Evolutionary conservation across 2,113 vertebrate species (phyloP).

Genomic region (Sinocyclocheilus grahami): DNA sequence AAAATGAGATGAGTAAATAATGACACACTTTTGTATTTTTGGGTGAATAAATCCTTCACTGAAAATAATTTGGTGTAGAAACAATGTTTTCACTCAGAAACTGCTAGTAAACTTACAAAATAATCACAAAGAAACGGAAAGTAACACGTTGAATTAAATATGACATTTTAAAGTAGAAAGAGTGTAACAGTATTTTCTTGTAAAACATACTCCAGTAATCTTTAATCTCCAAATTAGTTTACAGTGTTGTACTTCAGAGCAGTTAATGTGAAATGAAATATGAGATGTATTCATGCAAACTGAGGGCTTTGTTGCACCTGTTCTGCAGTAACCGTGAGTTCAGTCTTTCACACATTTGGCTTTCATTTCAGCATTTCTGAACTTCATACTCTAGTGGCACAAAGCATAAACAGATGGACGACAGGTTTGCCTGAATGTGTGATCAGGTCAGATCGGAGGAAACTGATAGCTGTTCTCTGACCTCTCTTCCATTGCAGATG

Average conservation of each 20-base stretch:
- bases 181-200: background rate
- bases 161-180: background rate
- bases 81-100: background rate
- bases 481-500: slow-evolving; percentile 78
- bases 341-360: background rate
- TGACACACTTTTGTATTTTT: background rate
- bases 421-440: background rate
- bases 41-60: background rate
- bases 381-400: background rate
- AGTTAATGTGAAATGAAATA: background rate
- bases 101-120: background rate
- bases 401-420: background rate
- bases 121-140: background rate
- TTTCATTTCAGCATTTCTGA: background rate
- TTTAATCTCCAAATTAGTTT: background rate
- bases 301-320: background rate
- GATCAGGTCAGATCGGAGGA: background rate
- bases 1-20: background rate
- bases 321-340: background rate
- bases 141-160: background rate
- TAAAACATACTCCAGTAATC: too few species aligned
- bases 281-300: background rate
- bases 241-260: background rate
- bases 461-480: slow-evolving; percentile 22
- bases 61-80: background rate